Evolutionary conservation across 2,797 vertebrate species (phyloP).

Genomic region (Bufotes viridis): DNA sequence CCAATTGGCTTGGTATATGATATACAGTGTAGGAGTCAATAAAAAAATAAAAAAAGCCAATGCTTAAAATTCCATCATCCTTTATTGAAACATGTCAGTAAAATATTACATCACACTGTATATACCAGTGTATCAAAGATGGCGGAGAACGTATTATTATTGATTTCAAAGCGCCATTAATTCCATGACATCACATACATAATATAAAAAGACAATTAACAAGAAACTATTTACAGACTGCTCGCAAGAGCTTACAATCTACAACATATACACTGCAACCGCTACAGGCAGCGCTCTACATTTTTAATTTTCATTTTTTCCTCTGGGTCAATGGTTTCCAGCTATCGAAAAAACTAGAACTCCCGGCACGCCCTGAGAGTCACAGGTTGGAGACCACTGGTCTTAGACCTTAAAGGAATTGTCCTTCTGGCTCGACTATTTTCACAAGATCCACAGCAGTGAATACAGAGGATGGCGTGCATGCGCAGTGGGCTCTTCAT

Average conservation of each 20-base stretch:
- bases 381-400: background rate
- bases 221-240: no score
- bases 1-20: background rate
- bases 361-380: background rate
- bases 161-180: no score
- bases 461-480: no score
- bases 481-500: no score
- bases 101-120: background rate
- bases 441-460: no score
- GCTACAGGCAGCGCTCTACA: background rate
- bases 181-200: no score
- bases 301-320: background rate
- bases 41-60: background rate
- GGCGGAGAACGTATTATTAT: background rate
- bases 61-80: background rate
- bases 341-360: background rate
- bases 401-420: no score
- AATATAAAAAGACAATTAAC: no score
- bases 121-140: background rate
- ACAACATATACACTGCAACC: background rate
- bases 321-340: background rate
- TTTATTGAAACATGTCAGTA: background rate
- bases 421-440: no score
- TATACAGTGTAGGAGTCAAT: background rate
- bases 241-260: no score